These are phyloP conservation scores for Caradrina kadenii DNA, from an alignment of 2,888 invertebrate genomes.

Conservation along the genomic window DNA sequence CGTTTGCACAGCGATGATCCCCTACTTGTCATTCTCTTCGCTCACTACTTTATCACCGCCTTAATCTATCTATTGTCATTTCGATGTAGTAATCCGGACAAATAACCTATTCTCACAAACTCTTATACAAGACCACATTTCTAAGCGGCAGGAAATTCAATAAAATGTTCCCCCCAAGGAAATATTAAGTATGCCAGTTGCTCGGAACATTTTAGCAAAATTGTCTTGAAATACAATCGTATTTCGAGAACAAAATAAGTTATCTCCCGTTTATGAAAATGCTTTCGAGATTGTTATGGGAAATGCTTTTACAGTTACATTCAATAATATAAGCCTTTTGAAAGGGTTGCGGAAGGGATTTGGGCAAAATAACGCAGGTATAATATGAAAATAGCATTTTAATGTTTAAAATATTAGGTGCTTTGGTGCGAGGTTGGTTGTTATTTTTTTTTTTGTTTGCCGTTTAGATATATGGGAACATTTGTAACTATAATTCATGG, in stretches of 20 bases:
- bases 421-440: neutral
- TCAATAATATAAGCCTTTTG: conserved; percentile 43
- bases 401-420: conserved; percentile 43
- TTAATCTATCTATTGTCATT: conserved; percentile 60
- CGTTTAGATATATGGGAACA: neutral
- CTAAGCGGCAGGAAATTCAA: conserved; percentile 27
- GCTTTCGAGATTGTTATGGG: conserved; percentile 26
- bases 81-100: conserved; percentile 42
- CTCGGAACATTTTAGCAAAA: conserved; percentile 45
- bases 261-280: conserved; percentile 45
- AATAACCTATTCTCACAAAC: conserved; percentile 37
- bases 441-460: conserved; percentile 17
- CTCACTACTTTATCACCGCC: conserved; percentile 58
- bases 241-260: conserved; percentile 37
- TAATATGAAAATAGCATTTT: conserved; percentile 44
- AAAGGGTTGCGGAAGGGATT: conserved; percentile 44
- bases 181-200: conserved; percentile 47
- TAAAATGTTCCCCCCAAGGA: conserved; percentile 44
- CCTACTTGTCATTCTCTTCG: conserved; percentile 62
- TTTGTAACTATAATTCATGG: conserved; percentile 21
- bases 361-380: conserved; percentile 30
- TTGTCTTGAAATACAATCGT: conserved; percentile 41
- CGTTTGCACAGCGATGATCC: conserved; percentile 56
- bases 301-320: conserved; percentile 48
- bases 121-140: conserved; percentile 40